These are phyloP conservation scores for Catharus bicknelli DNA, from an alignment of 2,113 vertebrate species.

Conservation along the genomic window DNA sequence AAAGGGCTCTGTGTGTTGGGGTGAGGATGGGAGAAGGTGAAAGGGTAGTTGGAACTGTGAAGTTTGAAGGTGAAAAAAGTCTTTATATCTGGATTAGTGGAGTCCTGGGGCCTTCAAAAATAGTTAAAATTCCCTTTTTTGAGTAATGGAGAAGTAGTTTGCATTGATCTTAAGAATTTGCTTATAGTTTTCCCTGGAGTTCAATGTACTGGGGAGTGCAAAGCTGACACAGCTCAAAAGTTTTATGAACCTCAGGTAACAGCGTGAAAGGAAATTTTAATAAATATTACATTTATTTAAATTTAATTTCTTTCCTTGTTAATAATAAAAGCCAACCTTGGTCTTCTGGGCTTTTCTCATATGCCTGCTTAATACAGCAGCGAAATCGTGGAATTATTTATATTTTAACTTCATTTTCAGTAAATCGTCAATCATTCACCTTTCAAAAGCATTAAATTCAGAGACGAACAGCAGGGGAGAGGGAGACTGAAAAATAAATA, in stretches of 20 bases:
- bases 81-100: slow-evolving; percentile 52
- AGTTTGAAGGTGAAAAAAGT: slow-evolving; percentile 53
- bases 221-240: slow-evolving; percentile 68
- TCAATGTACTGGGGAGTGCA: slow-evolving; percentile 56
- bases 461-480: slow-evolving; percentile 20
- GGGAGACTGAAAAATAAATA: slow-evolving; percentile 50
- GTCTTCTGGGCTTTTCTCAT: slow-evolving; percentile 60
- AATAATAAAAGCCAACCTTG: slow-evolving; percentile 70
- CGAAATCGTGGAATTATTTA: slow-evolving; percentile 47
- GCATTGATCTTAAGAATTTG: slow-evolving; percentile 66
- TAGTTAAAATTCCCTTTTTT: slow-evolving; percentile 62
- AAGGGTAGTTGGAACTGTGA: slow-evolving; percentile 15
- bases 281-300: slow-evolving; percentile 74
- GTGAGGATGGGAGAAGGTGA: not conserved
- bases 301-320: slow-evolving; percentile 72
- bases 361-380: slow-evolving; percentile 49
- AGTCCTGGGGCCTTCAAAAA: slow-evolving; percentile 57
- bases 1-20: not conserved
- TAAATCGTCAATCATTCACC: slow-evolving; percentile 59
- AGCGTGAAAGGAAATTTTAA: slow-evolving; percentile 72
- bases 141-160: slow-evolving; percentile 67
- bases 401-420: slow-evolving; percentile 56
- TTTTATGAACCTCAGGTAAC: slow-evolving; percentile 71
- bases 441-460: slow-evolving; percentile 60
- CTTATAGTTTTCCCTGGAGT: slow-evolving; percentile 63